Conservation (phyloP, 2,888 invertebrate genomes). For the Conops quadrifasciatus region DNA sequence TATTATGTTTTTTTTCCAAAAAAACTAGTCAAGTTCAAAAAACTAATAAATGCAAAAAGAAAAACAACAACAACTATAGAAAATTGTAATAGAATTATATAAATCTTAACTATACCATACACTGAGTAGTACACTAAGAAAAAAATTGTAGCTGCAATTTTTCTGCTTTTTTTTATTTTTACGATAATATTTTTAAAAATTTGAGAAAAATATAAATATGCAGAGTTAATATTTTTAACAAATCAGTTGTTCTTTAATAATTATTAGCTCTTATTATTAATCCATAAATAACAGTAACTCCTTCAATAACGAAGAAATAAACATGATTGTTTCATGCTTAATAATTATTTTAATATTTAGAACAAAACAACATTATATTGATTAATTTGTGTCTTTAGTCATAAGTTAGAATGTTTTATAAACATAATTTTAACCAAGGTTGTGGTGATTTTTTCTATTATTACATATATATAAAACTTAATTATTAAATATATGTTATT, state of each 20-base stretch:
- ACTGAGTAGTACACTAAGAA: too few species aligned
- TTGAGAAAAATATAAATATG: too few species aligned
- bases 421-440: slow-evolving; percentile 33
- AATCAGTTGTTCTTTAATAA: too few species aligned
- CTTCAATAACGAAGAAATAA: neutral
- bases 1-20: neutral
- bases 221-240: too few species aligned
- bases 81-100: too few species aligned
- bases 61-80: neutral
- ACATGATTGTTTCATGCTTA: too few species aligned
- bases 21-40: neutral
- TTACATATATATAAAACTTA: slow-evolving; percentile 1
- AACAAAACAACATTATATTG: neutral
- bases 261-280: neutral
- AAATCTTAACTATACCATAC: too few species aligned
- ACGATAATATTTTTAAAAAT: too few species aligned
- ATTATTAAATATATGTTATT: slow-evolving; percentile 1
- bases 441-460: slow-evolving; percentile 34
- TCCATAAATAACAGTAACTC: neutral
- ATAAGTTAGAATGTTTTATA: slow-evolving; percentile 10
- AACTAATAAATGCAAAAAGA: slow-evolving; percentile 1
- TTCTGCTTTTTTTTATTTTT: too few species aligned
- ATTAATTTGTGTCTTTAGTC: slow-evolving; percentile 4
- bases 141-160: too few species aligned
- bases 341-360: neutral